A percentile compares a stretch with the other conserved stretches of the same genome.
Evolutionary conservation across 2,113 vertebrate genomes (phyloP).

Genomic region (Oncorhynchus keta): DNA sequence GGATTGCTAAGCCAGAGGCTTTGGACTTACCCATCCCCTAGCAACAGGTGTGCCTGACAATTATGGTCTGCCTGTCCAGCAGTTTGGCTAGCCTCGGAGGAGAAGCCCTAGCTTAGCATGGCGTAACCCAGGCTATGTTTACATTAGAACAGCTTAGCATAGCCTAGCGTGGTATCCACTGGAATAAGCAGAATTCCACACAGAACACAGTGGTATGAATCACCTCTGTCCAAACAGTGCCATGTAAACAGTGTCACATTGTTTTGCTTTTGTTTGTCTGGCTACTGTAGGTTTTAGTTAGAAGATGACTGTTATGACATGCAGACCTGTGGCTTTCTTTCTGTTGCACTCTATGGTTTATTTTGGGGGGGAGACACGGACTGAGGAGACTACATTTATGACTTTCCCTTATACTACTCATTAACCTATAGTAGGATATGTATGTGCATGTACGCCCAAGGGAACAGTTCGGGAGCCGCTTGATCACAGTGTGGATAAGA

Average conservation of each 20-base stretch:
- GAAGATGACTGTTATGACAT: constrained; percentile 35
- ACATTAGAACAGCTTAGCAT: not conserved
- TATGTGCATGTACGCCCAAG: not conserved
- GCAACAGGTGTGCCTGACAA: constrained; percentile 77
- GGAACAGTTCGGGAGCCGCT: not conserved
- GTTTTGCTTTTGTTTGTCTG: constrained; percentile 50
- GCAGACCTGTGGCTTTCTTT: constrained; percentile 25
- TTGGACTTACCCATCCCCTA: constrained; percentile 81
- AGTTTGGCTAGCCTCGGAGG: constrained; percentile 56
- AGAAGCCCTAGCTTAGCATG: constrained; percentile 12
- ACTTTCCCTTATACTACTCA: not conserved
- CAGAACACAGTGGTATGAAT: constrained; percentile 44
- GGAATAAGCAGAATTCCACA: constrained; percentile 47
- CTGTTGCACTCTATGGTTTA: not conserved
- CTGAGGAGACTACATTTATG: not conserved
- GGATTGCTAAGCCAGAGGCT: constrained; percentile 78
- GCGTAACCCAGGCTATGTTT: not conserved
- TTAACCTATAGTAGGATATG: not conserved
- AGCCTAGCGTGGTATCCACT: constrained; percentile 16
- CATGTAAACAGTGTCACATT: constrained; percentile 53
- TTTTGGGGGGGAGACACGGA: not conserved
- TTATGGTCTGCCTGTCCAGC: constrained; percentile 62
- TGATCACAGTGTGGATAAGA: not conserved
- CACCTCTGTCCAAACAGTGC: constrained; percentile 55
- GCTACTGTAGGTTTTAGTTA: constrained; percentile 44